A percentile compares a stretch with the other conserved stretches of the same genome.
Evolutionary conservation across 2,888 invertebrate species (phyloP).

Genomic region (Lepidochrysops patricia): DNA sequence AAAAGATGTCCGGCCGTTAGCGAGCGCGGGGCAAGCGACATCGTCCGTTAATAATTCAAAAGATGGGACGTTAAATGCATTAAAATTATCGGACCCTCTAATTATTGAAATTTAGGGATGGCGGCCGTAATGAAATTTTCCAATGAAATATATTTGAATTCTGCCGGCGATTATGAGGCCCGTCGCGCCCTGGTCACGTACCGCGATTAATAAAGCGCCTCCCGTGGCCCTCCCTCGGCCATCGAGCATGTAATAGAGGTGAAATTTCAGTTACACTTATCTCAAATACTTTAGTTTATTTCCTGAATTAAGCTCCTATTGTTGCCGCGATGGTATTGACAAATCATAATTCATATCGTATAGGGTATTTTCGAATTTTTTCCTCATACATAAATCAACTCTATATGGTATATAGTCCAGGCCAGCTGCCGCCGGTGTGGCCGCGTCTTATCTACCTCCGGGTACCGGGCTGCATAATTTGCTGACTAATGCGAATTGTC

Average conservation of each 20-base stretch:
- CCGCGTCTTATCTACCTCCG: neutral
- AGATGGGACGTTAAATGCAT: conserved; percentile 5
- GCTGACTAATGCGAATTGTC: neutral
- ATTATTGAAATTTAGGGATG: conserved; percentile 11
- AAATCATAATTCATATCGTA: too few relatives aligned
- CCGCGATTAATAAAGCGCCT: conserved; percentile 34
- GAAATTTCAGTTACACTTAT: too few relatives aligned
- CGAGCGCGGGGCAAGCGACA: neutral
- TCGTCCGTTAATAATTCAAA: neutral
- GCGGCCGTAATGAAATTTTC: conserved; percentile 4
- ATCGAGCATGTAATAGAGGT: too few relatives aligned
- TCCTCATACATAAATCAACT: too few relatives aligned
- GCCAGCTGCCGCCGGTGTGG: neutral
- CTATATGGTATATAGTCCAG: too few relatives aligned
- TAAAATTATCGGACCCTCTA: conserved; percentile 11
- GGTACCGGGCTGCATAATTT: neutral
- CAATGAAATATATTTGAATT: conserved; percentile 19
- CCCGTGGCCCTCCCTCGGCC: conserved; percentile 15
- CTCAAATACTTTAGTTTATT: too few relatives aligned
- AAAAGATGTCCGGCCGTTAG: neutral
- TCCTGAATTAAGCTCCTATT: too few relatives aligned
- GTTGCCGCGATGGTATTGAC: too few relatives aligned
- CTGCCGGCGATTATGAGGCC: conserved; percentile 18
- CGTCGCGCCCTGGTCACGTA: conserved; percentile 44
- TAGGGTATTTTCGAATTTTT: too few relatives aligned